Conservation (phyloP, 2,113 vertebrate genomes). For the Dipodomys merriami region DNA sequence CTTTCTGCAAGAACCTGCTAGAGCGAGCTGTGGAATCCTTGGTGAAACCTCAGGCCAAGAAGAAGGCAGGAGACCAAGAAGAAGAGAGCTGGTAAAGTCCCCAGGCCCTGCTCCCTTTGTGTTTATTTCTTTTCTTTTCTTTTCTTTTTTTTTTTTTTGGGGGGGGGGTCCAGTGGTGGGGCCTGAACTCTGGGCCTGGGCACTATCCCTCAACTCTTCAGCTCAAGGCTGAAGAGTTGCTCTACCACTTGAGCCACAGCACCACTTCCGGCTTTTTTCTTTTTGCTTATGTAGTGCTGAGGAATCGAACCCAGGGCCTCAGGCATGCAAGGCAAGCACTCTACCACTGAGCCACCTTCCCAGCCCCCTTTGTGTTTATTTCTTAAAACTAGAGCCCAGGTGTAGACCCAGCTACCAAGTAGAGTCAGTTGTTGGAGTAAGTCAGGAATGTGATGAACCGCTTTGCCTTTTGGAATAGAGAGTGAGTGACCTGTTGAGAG, state of each 20-base stretch:
- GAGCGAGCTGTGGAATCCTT: conserved; percentile 94
- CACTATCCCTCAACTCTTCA: no score
- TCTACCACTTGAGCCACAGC: no score
- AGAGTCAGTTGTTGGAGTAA: neutral
- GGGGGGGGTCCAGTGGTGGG: no score
- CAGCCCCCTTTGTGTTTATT: neutral
- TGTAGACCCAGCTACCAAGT: neutral
- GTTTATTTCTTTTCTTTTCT: neutral
- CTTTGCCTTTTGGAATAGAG: neutral
- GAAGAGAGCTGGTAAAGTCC: conserved; percentile 85
- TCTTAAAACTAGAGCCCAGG: neutral
- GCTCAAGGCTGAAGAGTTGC: no score
- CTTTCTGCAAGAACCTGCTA: conserved; percentile 96
- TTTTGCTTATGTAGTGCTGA: no score
- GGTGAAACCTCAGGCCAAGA: conserved; percentile 91
- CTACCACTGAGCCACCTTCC: no score
- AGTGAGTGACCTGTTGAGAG: neutral
- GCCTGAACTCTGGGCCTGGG: no score
- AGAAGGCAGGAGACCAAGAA: conserved; percentile 80
- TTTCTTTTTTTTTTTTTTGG: no score
- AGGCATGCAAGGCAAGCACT: no score
- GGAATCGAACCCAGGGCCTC: no score
- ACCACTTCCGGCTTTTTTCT: no score
- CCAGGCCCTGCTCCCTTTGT: neutral
- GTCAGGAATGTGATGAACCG: neutral